Evolutionary conservation across 2,797 vertebrate species (phyloP), one percentile per base, ranked within the genome.

Genomic region (Triplophysa bombifrons): DNA sequence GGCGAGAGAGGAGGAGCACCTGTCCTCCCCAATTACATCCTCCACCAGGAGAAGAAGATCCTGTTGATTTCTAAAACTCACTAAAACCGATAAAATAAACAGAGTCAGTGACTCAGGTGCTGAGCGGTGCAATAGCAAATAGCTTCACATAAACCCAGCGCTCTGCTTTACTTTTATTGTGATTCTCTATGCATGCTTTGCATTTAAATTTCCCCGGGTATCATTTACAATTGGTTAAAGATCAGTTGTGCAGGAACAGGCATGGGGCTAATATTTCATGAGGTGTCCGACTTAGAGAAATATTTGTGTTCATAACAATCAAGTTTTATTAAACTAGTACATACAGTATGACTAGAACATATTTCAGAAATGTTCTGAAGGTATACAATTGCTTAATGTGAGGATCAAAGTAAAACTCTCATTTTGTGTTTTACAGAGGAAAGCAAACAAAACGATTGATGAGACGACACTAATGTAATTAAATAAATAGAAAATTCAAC

Each of bases 1-100:
- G 27, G 16, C 6, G 58, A 41, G 30, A 30, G 44, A 60, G 17
- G 27, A 68, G n/a, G 25, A 38, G n/a, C 27, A 38, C 20, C 2
- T 58, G 30, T 68, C 63, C 48, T 41, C 48, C 50, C 27, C 30
- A 75, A 20, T 74, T 53, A 53, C 27, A 34, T 34, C 30, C 30
- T 30, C 61, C 25, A 34, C 60, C 19, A 20, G 44, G 25, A 34
- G 25, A 48, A 65, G 34, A 22, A 30, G 63, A 64, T 51, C 12
- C 19, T 1, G 60, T 64, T 22, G 20, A 20, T 25, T 67, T 11
- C 17, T 50, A 30, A 79, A 72, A 30, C 7, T 48, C 12, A 63
- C 16, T 74, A 14, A 27, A 64, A 27, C 34, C 0, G 3, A 50
- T 30, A 6, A 74, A 60, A 74, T 25, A 64, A 64, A 34, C 27